Evolutionary conservation across 2,888 invertebrate genomes (phyloP), one percentile per base, ranked within the genome.

Genomic region (Athetis lepigone): DNA sequence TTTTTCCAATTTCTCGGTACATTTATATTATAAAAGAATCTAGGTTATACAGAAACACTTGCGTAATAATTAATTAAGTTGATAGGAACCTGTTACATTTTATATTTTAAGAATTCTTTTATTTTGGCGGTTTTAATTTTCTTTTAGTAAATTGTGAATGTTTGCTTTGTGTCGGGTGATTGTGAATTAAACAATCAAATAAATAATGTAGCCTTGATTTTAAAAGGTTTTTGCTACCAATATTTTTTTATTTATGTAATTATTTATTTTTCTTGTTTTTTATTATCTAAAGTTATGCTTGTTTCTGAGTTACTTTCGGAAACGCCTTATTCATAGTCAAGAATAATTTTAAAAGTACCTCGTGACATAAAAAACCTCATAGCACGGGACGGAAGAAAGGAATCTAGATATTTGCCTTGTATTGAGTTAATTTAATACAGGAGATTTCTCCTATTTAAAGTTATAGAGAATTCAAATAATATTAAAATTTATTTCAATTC

Each of bases 11-110:
- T 70, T 71, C 56, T 66, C 47, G 63, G 49, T 40, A 52, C 68
- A 64, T 65, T 64, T 49, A 54, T 46, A 51, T 64, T 27, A n/a
- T n/a, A 8, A 33, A 51, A 56, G 49, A 47, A 73, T 77, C 47
- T 73, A 52, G 74, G 77, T 56, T 66, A 49, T 37, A 37, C 33
- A 46, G 52, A 55, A 56, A 52, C 50, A 72, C 43, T 73, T 62
- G 52, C 55, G 52, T 45, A 61, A 71, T 52, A 47, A 36, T 45
- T 70, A 52, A 70, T 75, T 70, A 37, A 42, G 33, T 9, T 37
- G 21, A 9, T 33, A 25, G 16, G 5, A n/a, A 16, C 11, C 29
- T 42, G 37, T 43, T 40, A 70, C 37, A 23, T 39, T 27, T 50
- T 8, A 27, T 11, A 51, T n/a, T 47, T 33, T 75, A 70, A 70